Base-by-base conservation (phyloP, 2,113 vertebrate genomes). In the Aegithalos caudatus region DNA sequence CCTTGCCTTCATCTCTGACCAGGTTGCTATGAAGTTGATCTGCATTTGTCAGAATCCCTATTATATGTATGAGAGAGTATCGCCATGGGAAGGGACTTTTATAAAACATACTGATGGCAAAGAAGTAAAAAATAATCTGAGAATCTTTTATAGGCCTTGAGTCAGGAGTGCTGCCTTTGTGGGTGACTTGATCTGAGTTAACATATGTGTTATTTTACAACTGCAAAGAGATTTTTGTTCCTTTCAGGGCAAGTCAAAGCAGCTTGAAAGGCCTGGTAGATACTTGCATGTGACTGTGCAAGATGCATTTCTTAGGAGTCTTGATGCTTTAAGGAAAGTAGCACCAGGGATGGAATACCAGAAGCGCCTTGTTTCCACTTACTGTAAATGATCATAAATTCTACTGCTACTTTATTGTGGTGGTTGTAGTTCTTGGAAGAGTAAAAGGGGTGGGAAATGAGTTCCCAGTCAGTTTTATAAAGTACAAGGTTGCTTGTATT, bases 351-450 rank as follows among this genome's bases (percentile, higher is more conserved):
- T 70, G 37, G 67, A 79, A 90, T 71, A 94, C 76, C 76, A 96
- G 90, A 88, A 94, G 72, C 0, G 5, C 51, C 92, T 97, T 90
- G 85, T 95, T 96, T 92, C 76, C 60, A 61, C 86, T 96, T 88
- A 92, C 92, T 81, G 94, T 96, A 96, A 97, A 94, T 88, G 88
- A 90, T 93, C 88, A 69, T 96, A 95, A 95, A 95, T 96, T 88
- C 79, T 94, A 9, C 60, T 92, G 66, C 90, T 93, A 67, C 92
- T 97, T 95, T 95, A 95, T 93, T 95, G 90, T 90, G 90, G 90
- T 90, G 56, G 76, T 76, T 96, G 92, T 73, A 92, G 82, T 67
- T 95, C 90, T 95, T 96, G 94, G 90, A 95, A 90, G 65, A 93
- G 67, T 54, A 90, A 82, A 82, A 86, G 15, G 42, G 44, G 67